Conservation (phyloP, 2,113 vertebrate species). For the Procapra przewalskii region DNA sequence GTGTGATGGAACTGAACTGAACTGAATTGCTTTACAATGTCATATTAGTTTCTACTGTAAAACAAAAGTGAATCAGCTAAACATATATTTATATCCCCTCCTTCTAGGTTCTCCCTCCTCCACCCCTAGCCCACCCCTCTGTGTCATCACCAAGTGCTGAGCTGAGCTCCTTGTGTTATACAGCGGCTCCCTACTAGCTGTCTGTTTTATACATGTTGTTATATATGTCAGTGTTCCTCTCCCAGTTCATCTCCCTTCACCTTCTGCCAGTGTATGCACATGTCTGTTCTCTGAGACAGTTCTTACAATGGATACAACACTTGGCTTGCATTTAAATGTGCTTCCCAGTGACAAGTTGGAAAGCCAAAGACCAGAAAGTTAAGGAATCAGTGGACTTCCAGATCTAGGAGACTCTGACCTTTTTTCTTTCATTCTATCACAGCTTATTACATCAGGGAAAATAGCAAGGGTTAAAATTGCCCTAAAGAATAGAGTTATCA, state of each 20-base stretch:
- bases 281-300: background rate
- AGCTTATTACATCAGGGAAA: background rate
- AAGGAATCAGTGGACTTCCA: background rate
- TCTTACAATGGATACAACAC: background rate
- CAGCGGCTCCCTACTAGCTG: background rate
- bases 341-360: background rate
- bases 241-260: background rate
- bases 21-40: background rate
- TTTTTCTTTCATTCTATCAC: background rate
- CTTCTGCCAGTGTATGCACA: background rate
- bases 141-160: background rate
- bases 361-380: background rate
- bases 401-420: background rate
- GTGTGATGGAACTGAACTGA: too few species aligned
- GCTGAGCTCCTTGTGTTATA: background rate
- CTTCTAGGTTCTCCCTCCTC: background rate
- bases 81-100: background rate
- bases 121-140: background rate
- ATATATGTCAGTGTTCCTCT: accelerated
- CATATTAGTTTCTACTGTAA: background rate
- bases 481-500: accelerated
- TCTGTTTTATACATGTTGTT: background rate
- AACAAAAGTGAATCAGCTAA: background rate
- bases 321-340: background rate
- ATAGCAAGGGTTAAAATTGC: background rate